phyloP scores from a whole-genome alignment of 2,797 vertebrate genomes.

The Cichlasoma orientale region DNA sequence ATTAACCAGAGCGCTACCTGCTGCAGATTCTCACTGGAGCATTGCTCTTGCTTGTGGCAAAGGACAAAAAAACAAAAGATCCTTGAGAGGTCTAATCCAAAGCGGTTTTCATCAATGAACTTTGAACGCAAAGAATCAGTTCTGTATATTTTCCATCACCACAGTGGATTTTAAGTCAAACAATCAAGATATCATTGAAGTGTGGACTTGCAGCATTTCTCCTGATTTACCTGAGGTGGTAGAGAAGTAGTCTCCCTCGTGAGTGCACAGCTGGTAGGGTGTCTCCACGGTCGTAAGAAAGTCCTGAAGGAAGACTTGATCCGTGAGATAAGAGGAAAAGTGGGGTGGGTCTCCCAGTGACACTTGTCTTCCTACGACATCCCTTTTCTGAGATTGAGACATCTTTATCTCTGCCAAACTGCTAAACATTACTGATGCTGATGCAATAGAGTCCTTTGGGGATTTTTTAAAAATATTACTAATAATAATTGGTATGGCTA shows the following conservation, averaged over 20 bases:
- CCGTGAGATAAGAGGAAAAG: slow-evolving; percentile 94
- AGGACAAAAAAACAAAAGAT: too few relatives aligned
- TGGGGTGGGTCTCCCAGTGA: slow-evolving; percentile 83
- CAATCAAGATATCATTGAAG: too few relatives aligned
- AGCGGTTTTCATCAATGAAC: too few relatives aligned
- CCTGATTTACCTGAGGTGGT: slow-evolving; percentile 82
- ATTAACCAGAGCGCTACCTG: too few relatives aligned
- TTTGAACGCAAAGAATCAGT: too few relatives aligned
- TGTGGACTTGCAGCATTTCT: too few relatives aligned
- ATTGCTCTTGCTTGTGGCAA: too few relatives aligned
- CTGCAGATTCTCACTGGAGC: too few relatives aligned
- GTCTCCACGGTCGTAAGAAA: slow-evolving; percentile 82
- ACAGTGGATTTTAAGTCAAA: too few relatives aligned
- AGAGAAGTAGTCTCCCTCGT: slow-evolving; percentile 73
- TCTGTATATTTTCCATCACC: too few relatives aligned
- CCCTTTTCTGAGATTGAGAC: slow-evolving; percentile 72
- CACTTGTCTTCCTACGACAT: slow-evolving; percentile 75
- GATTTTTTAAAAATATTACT: slow-evolving; percentile 39
- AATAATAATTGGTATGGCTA: slow-evolving; percentile 46
- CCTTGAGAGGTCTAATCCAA: too few relatives aligned
- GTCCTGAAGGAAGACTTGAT: slow-evolving; percentile 99
- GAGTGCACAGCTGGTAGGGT: slow-evolving; percentile 83
- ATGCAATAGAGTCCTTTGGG: slow-evolving; percentile 65
- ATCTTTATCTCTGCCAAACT: slow-evolving; percentile 74
- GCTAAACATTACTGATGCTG: slow-evolving; percentile 72